phyloP scores from a whole-genome alignment of 1,140 invertebrate genomes.

The Microplitis demolitor region DNA sequence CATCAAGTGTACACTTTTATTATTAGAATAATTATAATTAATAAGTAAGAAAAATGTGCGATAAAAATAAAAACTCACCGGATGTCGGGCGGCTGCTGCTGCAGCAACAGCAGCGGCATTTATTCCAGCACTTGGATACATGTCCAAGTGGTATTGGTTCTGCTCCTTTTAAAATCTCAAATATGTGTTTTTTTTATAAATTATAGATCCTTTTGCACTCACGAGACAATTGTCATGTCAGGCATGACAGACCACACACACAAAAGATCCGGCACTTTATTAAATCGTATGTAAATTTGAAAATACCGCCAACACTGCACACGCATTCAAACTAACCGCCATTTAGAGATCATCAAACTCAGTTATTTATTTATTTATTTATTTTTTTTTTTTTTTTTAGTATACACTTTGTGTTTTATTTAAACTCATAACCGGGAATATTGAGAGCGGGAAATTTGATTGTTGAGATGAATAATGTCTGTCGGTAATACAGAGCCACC shows the following conservation, averaged over 20 bases:
- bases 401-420: no score
- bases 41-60: background rate
- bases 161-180: background rate
- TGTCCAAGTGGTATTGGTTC: constrained; percentile 32
- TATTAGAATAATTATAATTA: no score
- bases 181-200: constrained; percentile 6
- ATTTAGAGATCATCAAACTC: background rate
- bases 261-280: background rate
- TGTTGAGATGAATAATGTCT: background rate
- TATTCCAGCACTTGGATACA: constrained; percentile 68
- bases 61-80: constrained; percentile 55
- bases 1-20: background rate
- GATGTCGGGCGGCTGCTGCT: constrained; percentile 66
- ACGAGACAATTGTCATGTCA: constrained; percentile 22
- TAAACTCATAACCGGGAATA: background rate
- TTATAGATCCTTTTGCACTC: constrained; percentile 14
- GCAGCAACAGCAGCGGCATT: constrained; percentile 67
- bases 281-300: constrained; percentile 12
- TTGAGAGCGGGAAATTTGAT: constrained; percentile 35
- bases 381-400: no score
- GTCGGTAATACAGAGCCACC: constrained; percentile 17
- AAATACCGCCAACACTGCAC: constrained; percentile 13
- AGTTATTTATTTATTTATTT: no score
- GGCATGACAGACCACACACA: background rate
- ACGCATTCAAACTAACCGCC: constrained; percentile 11